A percentile compares a stretch with the other conserved stretches of the same genome.
These are phyloP conservation scores for Drosophila paulistorum DNA, from an alignment of 1,140 invertebrate genomes.

Conservation along the genomic window DNA sequence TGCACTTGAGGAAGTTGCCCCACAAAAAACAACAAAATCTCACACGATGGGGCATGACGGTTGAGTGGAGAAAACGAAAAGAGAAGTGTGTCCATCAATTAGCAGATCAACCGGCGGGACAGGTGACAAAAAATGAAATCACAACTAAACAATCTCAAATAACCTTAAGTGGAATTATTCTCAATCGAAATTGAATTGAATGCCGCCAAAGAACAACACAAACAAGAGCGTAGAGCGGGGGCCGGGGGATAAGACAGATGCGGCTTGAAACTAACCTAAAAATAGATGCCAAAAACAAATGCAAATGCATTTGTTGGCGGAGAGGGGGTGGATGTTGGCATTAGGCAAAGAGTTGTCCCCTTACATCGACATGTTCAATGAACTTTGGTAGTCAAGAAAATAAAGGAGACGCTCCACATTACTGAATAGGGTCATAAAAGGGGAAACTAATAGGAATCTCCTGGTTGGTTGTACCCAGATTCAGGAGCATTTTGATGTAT, in stretches of 20 bases:
- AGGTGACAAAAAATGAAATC: constrained; percentile 57
- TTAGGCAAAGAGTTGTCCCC: constrained; percentile 1
- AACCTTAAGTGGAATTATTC: neutral
- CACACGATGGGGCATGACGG: constrained; percentile 60
- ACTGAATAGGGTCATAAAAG: neutral
- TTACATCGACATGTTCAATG: constrained; percentile 38
- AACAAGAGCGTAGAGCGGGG: neutral
- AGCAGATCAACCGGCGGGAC: constrained; percentile 42
- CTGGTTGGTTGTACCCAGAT: neutral
- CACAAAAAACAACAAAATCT: constrained; percentile 68
- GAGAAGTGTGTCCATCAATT: constrained; percentile 29
- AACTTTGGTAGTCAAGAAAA: constrained; percentile 34
- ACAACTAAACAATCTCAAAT: constrained; percentile 1
- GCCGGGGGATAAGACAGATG: constrained; percentile 1
- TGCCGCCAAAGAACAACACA: constrained; percentile 17
- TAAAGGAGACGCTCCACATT: too few relatives aligned
- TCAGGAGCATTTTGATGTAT: too few relatives aligned
- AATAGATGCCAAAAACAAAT: constrained; percentile 5
- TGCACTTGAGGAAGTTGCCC: constrained; percentile 69
- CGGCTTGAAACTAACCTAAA: constrained; percentile 33
- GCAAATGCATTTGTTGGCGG: constrained; percentile 13
- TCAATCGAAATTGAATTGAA: constrained; percentile 11
- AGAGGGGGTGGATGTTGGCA: constrained; percentile 1
- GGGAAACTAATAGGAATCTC: neutral
- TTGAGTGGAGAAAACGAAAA: constrained; percentile 4